These are phyloP conservation scores for Sylvicapra grimmia DNA, from an alignment of 2,113 vertebrate genomes.

Conservation along the genomic window DNA sequence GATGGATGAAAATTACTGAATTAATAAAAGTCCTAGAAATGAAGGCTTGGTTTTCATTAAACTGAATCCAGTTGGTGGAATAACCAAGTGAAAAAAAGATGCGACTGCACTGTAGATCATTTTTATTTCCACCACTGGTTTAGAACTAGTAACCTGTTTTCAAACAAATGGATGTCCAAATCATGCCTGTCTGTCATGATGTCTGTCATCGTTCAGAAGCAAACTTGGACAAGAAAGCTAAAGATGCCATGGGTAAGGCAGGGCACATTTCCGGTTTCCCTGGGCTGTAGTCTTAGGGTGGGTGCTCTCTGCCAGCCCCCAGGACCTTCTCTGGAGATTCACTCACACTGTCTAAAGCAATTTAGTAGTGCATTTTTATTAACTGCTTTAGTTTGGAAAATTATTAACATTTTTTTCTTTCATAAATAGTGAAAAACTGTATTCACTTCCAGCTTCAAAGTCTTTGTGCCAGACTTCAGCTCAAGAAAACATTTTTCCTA, in stretches of 20 bases:
- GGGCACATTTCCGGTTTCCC: rapidly evolving
- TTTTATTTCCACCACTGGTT: constrained; percentile 38
- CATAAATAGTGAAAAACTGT: neutral
- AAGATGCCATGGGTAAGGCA: neutral
- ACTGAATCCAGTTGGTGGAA: neutral
- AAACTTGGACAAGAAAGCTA: neutral
- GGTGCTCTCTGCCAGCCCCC: too few species aligned
- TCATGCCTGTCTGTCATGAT: neutral
- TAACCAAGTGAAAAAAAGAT: neutral
- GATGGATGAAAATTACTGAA: neutral
- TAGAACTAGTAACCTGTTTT: neutral
- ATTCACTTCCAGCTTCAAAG: neutral
- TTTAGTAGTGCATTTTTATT: neutral
- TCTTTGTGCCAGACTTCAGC: neutral
- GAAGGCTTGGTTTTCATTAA: neutral
- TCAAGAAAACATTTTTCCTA: neutral
- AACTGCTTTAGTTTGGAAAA: neutral
- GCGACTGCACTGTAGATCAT: neutral
- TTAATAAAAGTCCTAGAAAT: neutral
- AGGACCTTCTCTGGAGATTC: neutral
- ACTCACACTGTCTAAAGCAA: neutral
- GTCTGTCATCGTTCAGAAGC: constrained; percentile 24
- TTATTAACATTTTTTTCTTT: neutral
- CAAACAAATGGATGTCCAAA: neutral
- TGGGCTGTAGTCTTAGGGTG: neutral